A percentile compares a stretch with the other conserved stretches of the same genome.
Evolutionary conservation across 2,888 invertebrate genomes (phyloP).

Genomic region (Scaptomyza caliginosa): DNA sequence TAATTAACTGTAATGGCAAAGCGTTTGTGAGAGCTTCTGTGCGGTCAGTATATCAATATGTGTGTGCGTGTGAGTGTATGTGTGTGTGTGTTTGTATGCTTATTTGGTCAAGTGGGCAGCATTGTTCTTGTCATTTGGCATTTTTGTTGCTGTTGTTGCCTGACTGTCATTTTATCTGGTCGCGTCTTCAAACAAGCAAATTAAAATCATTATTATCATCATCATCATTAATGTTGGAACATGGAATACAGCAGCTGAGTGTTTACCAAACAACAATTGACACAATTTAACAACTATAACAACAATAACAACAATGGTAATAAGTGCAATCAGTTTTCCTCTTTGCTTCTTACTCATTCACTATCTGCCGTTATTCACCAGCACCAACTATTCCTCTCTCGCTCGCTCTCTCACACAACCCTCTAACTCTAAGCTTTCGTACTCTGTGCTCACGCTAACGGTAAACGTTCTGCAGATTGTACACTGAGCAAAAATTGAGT

Average conservation of each 20-base stretch:
- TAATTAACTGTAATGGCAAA: slow-evolving; percentile 72
- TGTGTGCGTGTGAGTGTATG: not conserved
- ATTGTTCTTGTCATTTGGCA: slow-evolving; percentile 14
- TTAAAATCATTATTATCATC: slow-evolving; percentile 45
- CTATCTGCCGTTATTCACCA: slow-evolving; percentile 3
- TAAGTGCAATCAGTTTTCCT: slow-evolving; percentile 28
- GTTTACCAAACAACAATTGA: slow-evolving; percentile 69
- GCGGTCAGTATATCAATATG: slow-evolving; percentile 45
- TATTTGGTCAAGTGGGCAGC: slow-evolving; percentile 39
- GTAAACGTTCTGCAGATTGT: not conserved
- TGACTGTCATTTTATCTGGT: slow-evolving; percentile 15
- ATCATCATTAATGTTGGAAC: slow-evolving; percentile 30
- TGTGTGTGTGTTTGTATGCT: not conserved
- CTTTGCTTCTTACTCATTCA: slow-evolving; percentile 10
- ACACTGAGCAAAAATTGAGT: slow-evolving; percentile 3
- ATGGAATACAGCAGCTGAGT: slow-evolving; percentile 35
- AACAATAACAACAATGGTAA: not conserved
- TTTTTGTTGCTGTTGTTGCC: not conserved
- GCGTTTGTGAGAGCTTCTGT: slow-evolving; percentile 29
- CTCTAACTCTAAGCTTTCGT: slow-evolving; percentile 1
- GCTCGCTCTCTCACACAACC: not conserved
- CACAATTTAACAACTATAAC: slow-evolving; percentile 49
- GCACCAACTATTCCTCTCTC: too few species aligned
- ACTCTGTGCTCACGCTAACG: not conserved
- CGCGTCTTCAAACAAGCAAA: slow-evolving; percentile 47